Conservation (phyloP, 2,113 vertebrate species). For the Struthidea cinerea region DNA sequence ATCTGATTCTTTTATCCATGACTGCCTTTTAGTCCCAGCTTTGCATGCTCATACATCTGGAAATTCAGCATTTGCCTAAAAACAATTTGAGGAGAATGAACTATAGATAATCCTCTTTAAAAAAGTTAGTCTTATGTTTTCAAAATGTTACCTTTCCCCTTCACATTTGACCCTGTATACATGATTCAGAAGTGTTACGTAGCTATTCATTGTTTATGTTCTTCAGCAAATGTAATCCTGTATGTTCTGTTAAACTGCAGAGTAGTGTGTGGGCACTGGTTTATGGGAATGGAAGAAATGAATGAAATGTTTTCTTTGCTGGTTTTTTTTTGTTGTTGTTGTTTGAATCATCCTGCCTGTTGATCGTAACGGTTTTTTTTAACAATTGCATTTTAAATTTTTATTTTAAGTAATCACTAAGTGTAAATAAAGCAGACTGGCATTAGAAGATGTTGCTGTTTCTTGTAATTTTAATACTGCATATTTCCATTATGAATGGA, state of each 20-base stretch:
- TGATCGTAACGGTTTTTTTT: not conserved
- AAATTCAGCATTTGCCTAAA: not conserved
- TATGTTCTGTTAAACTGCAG: not conserved
- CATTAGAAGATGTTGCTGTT: not conserved
- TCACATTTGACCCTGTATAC: not conserved
- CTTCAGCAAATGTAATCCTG: not conserved
- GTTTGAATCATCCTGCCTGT: not conserved
- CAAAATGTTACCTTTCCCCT: not conserved
- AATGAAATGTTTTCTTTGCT: not conserved
- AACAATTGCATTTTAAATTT: not conserved
- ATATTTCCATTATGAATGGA: not conserved
- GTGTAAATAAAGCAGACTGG: not conserved
- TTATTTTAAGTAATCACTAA: not conserved
- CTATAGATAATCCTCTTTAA: not conserved
- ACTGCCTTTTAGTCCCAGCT: not conserved
- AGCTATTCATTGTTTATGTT: not conserved
- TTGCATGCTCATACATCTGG: not conserved
- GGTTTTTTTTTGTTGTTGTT: not conserved
- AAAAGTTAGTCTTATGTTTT: not conserved
- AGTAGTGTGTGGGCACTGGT: not conserved
- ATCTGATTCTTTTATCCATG: not conserved
- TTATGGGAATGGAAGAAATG: not conserved
- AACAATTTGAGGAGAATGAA: not conserved
- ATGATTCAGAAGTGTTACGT: not conserved
- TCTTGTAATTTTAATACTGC: not conserved